Conservation (phyloP, 2,888 invertebrate genomes). For the Ceriagrion tenellum region DNA sequence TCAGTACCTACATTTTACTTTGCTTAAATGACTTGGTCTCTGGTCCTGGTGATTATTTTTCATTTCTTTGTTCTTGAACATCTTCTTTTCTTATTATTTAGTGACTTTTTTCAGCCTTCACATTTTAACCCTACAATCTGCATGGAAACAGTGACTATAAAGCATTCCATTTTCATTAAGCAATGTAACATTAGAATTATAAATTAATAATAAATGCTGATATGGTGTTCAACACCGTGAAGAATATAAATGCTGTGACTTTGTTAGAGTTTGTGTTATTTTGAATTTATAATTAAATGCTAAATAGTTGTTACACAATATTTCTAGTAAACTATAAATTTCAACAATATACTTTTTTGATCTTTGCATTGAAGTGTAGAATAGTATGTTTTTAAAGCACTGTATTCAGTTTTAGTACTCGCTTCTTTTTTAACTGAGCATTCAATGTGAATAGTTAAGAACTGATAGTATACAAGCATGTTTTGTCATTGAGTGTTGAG, state of each 20-base stretch:
- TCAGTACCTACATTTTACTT: not conserved
- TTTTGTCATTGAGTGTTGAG: constrained; percentile 64
- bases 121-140: constrained; percentile 33
- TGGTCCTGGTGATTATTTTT: constrained; percentile 3
- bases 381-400: constrained; percentile 67
- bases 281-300: constrained; percentile 59
- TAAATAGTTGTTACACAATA: constrained; percentile 64
- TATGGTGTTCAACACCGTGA: constrained; percentile 51
- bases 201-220: constrained; percentile 43
- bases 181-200: constrained; percentile 54
- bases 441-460: constrained; percentile 61
- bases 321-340: constrained; percentile 59
- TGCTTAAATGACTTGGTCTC: constrained; percentile 34
- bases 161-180: constrained; percentile 58
- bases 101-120: constrained; percentile 55
- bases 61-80: constrained; percentile 1
- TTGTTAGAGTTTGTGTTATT: constrained; percentile 64
- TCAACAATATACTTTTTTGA: constrained; percentile 61
- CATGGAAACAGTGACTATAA: constrained; percentile 59
- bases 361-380: constrained; percentile 60
- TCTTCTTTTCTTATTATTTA: constrained; percentile 34
- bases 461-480: constrained; percentile 66
- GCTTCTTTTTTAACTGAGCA: constrained; percentile 67
- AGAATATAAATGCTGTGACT: constrained; percentile 60
- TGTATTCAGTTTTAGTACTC: constrained; percentile 65